Evolutionary conservation across 2,113 vertebrate species (phyloP).

Genomic region (Ictalurus furcatus): DNA sequence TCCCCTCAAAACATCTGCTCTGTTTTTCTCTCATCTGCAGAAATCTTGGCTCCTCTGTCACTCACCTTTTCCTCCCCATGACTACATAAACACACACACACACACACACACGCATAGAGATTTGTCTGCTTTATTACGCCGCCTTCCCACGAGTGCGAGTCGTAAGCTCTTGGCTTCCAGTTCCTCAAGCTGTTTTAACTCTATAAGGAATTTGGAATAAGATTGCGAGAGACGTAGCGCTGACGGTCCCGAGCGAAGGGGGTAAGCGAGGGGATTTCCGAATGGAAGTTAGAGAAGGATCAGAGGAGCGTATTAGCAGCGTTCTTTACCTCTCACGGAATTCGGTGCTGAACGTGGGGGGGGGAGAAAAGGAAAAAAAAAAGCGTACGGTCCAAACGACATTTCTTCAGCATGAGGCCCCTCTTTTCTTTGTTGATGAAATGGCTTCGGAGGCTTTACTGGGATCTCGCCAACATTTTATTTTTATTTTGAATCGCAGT

Average conservation of each 20-base stretch:
- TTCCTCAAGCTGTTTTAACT: conserved; percentile 11
- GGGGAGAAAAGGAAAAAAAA: not conserved
- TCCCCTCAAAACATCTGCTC: conserved; percentile 32
- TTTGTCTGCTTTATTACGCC: not conserved
- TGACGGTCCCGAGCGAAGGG: not conserved
- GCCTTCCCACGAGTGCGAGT: not conserved
- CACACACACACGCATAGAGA: too few species aligned
- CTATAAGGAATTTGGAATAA: conserved; percentile 6
- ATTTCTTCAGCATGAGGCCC: conserved; percentile 45
- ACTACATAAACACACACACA: not conserved
- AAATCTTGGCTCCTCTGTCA: conserved; percentile 47
- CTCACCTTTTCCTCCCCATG: conserved; percentile 38
- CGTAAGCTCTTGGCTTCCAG: conserved; percentile 11
- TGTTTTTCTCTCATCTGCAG: conserved; percentile 49
- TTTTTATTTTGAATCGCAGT: not conserved
- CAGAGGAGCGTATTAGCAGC: not conserved
- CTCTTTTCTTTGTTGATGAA: not conserved
- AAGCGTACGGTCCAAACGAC: not conserved
- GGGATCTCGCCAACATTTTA: conserved; percentile 24
- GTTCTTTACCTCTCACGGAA: not conserved
- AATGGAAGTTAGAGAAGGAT: not conserved
- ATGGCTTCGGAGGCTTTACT: conserved; percentile 16
- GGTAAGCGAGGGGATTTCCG: conserved; percentile 23
- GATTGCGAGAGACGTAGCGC: not conserved
- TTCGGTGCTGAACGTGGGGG: not conserved